Evolutionary conservation across 2,888 invertebrate genomes (phyloP).

Genomic region (Drosophila dives): DNA sequence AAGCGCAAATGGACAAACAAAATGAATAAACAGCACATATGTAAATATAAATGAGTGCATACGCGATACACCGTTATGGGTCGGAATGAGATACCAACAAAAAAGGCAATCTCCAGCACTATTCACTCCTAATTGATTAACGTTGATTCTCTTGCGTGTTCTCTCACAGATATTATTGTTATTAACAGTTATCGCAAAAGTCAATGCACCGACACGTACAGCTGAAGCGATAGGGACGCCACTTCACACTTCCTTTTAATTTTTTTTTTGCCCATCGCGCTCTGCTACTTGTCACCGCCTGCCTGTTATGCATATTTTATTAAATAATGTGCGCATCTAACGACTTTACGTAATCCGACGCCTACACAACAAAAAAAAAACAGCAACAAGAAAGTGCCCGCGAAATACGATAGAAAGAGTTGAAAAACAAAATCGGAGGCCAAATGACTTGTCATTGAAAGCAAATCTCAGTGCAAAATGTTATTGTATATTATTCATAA

Average conservation of each 20-base stretch:
- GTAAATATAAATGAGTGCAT: constrained; percentile 11
- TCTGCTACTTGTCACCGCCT: constrained; percentile 33
- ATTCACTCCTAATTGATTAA: constrained; percentile 5
- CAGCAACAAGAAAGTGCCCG: constrained; percentile 25
- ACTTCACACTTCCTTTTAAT: constrained; percentile 44
- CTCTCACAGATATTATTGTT: constrained; percentile 32
- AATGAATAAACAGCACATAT: constrained; percentile 12
- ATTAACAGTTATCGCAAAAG: constrained; percentile 59
- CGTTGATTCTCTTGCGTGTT: constrained; percentile 2
- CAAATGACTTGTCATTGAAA: constrained; percentile 43
- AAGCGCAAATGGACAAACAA: neutral
- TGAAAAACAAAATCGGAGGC: constrained; percentile 39
- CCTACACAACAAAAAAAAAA: constrained; percentile 6
- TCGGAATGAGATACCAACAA: constrained; percentile 5
- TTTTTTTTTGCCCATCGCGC: constrained; percentile 22
- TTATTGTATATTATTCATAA: constrained; percentile 48
- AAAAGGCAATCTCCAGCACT: constrained; percentile 7
- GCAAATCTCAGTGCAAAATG: constrained; percentile 30
- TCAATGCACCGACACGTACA: constrained; percentile 66
- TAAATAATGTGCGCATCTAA: constrained; percentile 65
- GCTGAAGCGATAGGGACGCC: constrained; percentile 16
- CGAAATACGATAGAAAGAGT: constrained; percentile 42
- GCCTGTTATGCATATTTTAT: constrained; percentile 70
- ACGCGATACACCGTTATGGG: constrained; percentile 35
- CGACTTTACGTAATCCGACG: constrained; percentile 66